A percentile compares a stretch with the other conserved stretches of the same genome.
Conservation (phyloP, 2,888 invertebrate genomes). For the Lasioglossum lativentre region DNA sequence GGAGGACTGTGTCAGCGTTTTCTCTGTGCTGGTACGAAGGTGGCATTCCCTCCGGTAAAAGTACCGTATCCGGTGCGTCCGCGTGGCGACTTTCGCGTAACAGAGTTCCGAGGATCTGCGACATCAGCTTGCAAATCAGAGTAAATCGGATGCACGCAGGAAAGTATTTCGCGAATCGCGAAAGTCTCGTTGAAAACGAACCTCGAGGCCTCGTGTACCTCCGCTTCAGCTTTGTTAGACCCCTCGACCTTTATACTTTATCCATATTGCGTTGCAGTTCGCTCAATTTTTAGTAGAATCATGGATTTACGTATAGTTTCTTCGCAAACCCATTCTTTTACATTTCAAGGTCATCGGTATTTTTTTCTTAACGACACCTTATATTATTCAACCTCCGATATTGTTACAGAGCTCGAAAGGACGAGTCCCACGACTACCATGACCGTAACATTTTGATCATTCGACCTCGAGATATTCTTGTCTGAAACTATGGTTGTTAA, state of each 20-base stretch:
- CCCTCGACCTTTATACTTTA: background rate
- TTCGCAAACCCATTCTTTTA: too few species aligned
- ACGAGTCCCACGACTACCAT: too few species aligned
- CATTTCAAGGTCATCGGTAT: too few species aligned
- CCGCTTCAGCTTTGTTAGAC: background rate
- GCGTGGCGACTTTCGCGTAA: conserved; percentile 61
- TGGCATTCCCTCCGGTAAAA: conserved; percentile 65
- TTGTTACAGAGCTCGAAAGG: too few species aligned
- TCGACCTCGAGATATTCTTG: too few species aligned
- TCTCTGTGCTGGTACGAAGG: conserved; percentile 54
- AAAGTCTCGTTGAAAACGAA: conserved; percentile 22
- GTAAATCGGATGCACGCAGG: background rate
- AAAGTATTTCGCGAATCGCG: background rate
- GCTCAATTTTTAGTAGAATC: background rate
- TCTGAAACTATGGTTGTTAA: too few species aligned
- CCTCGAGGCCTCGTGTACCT: too few species aligned
- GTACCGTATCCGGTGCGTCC: conserved; percentile 65
- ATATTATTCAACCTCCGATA: too few species aligned
- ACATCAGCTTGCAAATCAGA: conserved; percentile 34
- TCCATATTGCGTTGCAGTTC: too few species aligned
- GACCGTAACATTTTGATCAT: too few species aligned
- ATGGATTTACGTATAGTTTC: background rate
- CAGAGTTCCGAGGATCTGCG: conserved; percentile 33
- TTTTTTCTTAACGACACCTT: too few species aligned
- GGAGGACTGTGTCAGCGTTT: conserved; percentile 40